These are phyloP conservation scores for Glaucidium brasilianum DNA, from an alignment of 2,113 vertebrate species.

Conservation along the genomic window DNA sequence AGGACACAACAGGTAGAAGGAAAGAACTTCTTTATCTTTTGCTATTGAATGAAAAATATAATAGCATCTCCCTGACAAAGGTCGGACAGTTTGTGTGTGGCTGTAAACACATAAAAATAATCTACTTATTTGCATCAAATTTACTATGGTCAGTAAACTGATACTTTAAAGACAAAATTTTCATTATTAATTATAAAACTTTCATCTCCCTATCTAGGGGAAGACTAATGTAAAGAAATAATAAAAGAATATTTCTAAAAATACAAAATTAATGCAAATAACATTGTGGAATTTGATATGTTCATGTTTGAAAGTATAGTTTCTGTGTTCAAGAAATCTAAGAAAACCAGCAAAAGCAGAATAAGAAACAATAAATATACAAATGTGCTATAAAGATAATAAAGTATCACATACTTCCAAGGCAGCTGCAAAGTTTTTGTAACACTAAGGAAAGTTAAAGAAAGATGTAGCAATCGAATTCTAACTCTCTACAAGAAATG, in stretches of 20 bases:
- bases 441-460: not conserved
- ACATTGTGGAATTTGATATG: not conserved
- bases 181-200: not conserved
- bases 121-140: not conserved
- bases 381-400: not conserved
- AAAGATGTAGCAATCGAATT: not conserved
- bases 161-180: not conserved
- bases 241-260: not conserved
- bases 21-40: not conserved
- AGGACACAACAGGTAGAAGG: not conserved
- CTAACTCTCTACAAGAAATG: not conserved
- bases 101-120: not conserved
- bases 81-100: not conserved
- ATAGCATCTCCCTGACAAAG: not conserved
- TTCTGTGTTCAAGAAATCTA: not conserved
- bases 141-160: not conserved
- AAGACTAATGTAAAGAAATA: not conserved
- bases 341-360: not conserved
- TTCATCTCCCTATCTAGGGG: not conserved
- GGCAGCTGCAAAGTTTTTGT: not conserved
- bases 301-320: not conserved
- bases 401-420: not conserved
- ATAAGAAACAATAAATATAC: not conserved
- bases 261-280: not conserved
- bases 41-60: not conserved